Base-by-base conservation (phyloP, 2,888 invertebrate genomes). In the Agonopterix subpropinquella region DNA sequence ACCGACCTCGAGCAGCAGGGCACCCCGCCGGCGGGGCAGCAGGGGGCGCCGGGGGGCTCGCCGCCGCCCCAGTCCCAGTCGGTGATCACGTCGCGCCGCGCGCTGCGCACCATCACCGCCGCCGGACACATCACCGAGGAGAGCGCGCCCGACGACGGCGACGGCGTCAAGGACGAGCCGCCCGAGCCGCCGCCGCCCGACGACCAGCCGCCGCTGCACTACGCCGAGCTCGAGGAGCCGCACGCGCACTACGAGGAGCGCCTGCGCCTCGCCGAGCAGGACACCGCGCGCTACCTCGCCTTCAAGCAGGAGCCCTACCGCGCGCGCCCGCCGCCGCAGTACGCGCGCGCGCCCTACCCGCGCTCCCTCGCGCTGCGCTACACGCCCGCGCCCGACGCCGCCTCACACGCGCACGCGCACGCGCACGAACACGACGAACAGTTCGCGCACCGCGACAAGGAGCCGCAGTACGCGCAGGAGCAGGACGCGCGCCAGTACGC, bases 21-120 rank as follows among this genome's bases (percentile, higher is more conserved):
- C 39, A 39, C 39, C 39, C 39, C 39, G 39, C 39, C 39, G 10
- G 11, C 11, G 42, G 11, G 11, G 42, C 8, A 11, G 7, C 8
- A 42, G 13, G 11, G 41, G 4, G 11, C 42, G 41, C 41, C 37
- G 10, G 11, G 41, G 41, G 50, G 47, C 56, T 56, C 28, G 56
- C 55, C 58, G n/a, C 86, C 52, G 57, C 78, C 83, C 45, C 78
- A 75, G 51, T 81, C 86, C 47, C 78, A 76, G 51, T 82, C 86
- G 11, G 91, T 91, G 13, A 91, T 91, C 67, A 91, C 91, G 9
- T 80, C 89, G 35, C 84, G 90, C 8, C 86, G 90, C 48, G 85
- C 87, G 53, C 81, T 90, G 45, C 83, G 91, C 45, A 91, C 91
- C 36, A 92, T 92, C 62, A 91, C 91, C 15, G 84, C 91, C 8